Evolutionary conservation across 2,113 vertebrate species (phyloP).

Genomic region (Trichechus manatus): DNA sequence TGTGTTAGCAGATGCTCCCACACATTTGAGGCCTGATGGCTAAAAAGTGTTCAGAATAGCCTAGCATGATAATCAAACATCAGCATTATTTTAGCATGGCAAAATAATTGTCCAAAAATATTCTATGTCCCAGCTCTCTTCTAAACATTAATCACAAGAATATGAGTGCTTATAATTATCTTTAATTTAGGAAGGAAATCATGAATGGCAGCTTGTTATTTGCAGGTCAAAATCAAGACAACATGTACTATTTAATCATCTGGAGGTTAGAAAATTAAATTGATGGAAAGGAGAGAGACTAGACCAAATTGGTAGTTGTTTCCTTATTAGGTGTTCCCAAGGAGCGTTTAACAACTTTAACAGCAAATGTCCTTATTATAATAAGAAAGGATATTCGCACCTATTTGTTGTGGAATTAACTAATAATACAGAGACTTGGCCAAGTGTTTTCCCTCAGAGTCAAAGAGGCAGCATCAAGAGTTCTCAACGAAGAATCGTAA

Average conservation of each 20-base stretch:
- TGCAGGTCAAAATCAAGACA: conserved; percentile 56
- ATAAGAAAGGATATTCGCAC: background rate
- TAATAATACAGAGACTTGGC: background rate
- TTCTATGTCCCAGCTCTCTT: background rate
- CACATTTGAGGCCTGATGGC: background rate
- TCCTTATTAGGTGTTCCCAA: background rate
- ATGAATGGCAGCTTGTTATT: conserved; percentile 55
- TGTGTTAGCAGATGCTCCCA: background rate
- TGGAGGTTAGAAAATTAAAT: conserved; percentile 42
- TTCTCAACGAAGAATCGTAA: background rate
- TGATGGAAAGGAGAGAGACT: background rate
- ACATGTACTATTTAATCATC: conserved; percentile 2
- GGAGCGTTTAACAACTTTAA: background rate
- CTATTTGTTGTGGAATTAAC: background rate
- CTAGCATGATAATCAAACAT: conserved; percentile 23
- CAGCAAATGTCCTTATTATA: background rate
- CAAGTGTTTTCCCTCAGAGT: background rate
- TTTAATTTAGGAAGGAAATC: conserved; percentile 37
- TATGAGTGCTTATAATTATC: background rate
- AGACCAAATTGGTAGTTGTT: background rate
- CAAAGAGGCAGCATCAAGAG: background rate
- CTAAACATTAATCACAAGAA: conserved; percentile 6
- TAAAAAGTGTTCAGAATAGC: background rate
- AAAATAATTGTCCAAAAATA: background rate
- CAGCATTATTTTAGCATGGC: conserved; percentile 14